phyloP scores from a whole-genome alignment of 2,888 invertebrate genomes.

The Orthosia gothica region DNA sequence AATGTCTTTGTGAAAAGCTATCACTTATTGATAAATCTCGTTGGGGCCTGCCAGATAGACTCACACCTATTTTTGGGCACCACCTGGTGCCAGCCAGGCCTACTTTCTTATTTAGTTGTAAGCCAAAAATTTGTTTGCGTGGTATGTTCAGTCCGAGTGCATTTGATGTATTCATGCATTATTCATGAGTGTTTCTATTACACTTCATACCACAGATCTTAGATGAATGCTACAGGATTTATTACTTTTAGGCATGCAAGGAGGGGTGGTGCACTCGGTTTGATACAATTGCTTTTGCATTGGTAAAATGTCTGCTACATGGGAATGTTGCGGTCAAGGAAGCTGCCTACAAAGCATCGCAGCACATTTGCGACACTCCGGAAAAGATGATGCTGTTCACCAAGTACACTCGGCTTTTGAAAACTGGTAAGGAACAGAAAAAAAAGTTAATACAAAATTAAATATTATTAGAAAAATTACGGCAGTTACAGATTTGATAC shows the following conservation, averaged over 20 bases:
- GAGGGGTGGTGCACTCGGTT: constrained; percentile 89
- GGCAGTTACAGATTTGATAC: too few relatives aligned
- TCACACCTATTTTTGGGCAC: too few relatives aligned
- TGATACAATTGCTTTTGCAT: constrained; percentile 92
- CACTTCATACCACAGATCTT: constrained; percentile 22
- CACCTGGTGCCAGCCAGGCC: too few relatives aligned
- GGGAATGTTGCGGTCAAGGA: constrained; percentile 85
- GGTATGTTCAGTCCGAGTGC: constrained; percentile 1
- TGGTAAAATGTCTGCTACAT: constrained; percentile 91
- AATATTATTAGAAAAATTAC: too few relatives aligned
- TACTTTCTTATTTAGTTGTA: constrained; percentile 5
- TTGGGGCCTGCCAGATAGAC: too few relatives aligned
- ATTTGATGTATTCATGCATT: constrained; percentile 47
- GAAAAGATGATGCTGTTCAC: constrained; percentile 93
- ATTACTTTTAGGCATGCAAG: constrained; percentile 84
- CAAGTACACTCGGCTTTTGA: constrained; percentile 90
- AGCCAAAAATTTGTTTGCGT: background rate
- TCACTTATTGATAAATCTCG: too few relatives aligned
- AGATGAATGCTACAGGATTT: constrained; percentile 37
- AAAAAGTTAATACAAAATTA: too few relatives aligned
- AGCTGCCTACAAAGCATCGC: constrained; percentile 89
- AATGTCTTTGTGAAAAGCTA: too few relatives aligned
- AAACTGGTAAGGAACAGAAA: constrained; percentile 81
- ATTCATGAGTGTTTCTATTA: constrained; percentile 50
- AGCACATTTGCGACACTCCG: constrained; percentile 92